Evolutionary conservation across 2,113 vertebrate genomes (phyloP), one percentile per base, ranked within the genome.

Genomic region (Dipodomys merriami): DNA sequence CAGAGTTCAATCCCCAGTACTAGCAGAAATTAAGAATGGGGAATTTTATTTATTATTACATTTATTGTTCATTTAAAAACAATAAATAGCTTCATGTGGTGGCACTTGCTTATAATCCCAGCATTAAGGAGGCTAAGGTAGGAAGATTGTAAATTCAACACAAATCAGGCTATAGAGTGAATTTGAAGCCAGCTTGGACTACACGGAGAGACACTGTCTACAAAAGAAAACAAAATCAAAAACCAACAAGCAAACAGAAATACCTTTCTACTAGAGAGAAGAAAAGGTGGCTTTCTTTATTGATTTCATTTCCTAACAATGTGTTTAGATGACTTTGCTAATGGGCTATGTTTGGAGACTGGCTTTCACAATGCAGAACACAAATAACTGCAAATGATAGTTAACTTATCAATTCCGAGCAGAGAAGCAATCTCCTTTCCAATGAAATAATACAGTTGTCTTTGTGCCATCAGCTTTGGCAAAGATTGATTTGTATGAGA

Each of bases 401-500:
- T 3, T 20, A 4, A 83, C 83, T 72, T 86, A 65, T 64, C 72
- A 90, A 90, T 46, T 71, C 73, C 49, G 39, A 78, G 69, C 2
- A 83, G 10, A 91, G 35, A 87, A 35, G 91, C 49, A 33, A 77
- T 33, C 20, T 49, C 33, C 1, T 76, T 93, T 83, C 16, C 83
- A 7, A 82, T 72, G 18, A 80, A 85, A 76, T 2, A 44, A 30
- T 33, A 79, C 6, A 35, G 25, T 39, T 74, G 69, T 18, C n/a
- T 9, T 27, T 76, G 44, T 90, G 9, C 44, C 64, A 46, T 88
- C 67, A 25, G 49, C 33, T 88, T 60, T 71, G 33, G 20, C 46
- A 11, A 69, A 67, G 13, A 81, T 81, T 87, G 46, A 73, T 49
- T 95, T 95, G 88, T 46, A 62, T 30, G 30, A 89, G 9, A 68